phyloP scores from a whole-genome alignment of 2,113 vertebrate species.

The Garra rufa region DNA sequence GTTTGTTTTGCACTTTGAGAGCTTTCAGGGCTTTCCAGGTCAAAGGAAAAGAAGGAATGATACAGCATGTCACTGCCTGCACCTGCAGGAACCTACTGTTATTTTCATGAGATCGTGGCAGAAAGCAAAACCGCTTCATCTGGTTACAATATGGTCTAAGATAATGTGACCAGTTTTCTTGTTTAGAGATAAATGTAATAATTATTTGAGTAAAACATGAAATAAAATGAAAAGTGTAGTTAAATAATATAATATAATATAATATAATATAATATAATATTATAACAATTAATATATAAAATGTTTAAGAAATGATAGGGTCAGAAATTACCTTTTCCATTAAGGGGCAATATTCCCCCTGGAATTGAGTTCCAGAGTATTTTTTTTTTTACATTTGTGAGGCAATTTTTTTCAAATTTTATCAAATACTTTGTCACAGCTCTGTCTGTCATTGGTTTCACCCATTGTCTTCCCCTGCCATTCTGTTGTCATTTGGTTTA shows the following conservation, averaged over 20 bases:
- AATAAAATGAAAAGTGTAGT: not conserved
- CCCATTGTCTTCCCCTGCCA: too few species aligned
- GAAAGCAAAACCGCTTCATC: not conserved
- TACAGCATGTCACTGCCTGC: slow-evolving; percentile 12
- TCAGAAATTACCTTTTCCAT: too few species aligned
- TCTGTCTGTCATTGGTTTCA: too few species aligned
- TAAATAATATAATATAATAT: not conserved
- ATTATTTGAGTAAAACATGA: not conserved
- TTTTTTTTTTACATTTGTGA: too few species aligned
- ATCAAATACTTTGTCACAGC: too few species aligned
- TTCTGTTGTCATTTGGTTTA: too few species aligned
- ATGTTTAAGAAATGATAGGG: too few species aligned
- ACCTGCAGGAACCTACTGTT: slow-evolving; percentile 7
- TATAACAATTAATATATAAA: not conserved
- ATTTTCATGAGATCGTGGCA: slow-evolving; percentile 1
- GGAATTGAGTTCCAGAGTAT: too few species aligned
- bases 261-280: not conserved
- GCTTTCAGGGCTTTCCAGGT: not conserved
- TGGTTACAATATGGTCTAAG: not conserved
- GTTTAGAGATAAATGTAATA: not conserved
- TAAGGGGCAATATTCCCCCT: too few species aligned
- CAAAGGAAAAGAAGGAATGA: not conserved
- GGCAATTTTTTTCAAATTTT: too few species aligned
- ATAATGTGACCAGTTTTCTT: not conserved
- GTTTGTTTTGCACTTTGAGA: slow-evolving; percentile 5